Evolutionary conservation across 2,113 vertebrate species (phyloP), one percentile per base, ranked within the genome.

Genomic region (Zapornia atra): DNA sequence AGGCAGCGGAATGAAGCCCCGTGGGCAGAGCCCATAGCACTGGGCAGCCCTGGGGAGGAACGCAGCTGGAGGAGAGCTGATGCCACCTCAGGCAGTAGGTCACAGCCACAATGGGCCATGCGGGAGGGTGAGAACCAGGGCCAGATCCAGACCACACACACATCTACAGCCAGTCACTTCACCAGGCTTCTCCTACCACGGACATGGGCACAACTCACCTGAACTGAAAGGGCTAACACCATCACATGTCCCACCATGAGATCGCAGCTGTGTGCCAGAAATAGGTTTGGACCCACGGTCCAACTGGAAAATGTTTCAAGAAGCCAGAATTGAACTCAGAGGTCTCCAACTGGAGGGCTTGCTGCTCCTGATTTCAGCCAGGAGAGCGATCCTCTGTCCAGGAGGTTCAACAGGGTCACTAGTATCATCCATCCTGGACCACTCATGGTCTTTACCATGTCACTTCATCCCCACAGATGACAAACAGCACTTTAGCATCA

Each of bases 61-160:
- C 0, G 3, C 15, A 53, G 19, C 17, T 9, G 53, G 44, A 65
- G 24, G 24, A 56, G 70, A 60, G 17, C 25, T 1, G 1, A 13
- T 4, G n/a, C 25, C 50, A 9, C 1, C 77, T 28, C 46, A 7
- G 48, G 15, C 12, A 64, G 36, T 2, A 8, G 34, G 53, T 65
- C 69, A 66, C 63, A n/a, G 71, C n/a, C 40, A 1, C 3, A 2
- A 29, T 36, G 40, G 61, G 56, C 20, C 56, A 70, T 38, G 4
- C 17, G 3, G 0, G 15, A 56, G 48, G 10, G 21, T 1, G 1
- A 68, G 9, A 56, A 18, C 3, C 3, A 0, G 6, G 12, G 60
- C n/a, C 51, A 11, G 31, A 73, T 5, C 26, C 48, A 44, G 26
- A 60, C 9, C 65, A 68, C 2, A 0, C 5, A 11, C 2, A 10